Percentiles rank a stretch among this genome's conserved stretches.
Evolutionary conservation across 2,888 invertebrate genomes (phyloP).

Genomic region (Aspidapion aeneum): DNA sequence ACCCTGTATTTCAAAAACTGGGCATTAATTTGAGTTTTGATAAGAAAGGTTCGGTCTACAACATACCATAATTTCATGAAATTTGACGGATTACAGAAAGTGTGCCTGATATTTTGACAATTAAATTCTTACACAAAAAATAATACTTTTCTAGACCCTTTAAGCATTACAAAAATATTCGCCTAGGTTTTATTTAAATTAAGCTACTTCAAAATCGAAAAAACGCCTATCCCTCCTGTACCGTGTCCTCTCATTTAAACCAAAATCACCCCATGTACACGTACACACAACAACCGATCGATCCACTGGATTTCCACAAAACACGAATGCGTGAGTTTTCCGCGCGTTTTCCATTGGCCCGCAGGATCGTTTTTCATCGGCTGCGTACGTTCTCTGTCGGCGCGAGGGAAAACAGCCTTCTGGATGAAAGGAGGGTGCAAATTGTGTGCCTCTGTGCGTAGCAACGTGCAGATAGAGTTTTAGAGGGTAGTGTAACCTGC

Average conservation of each 20-base stretch:
- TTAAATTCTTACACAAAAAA: too few relatives aligned
- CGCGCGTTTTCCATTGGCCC: neutral
- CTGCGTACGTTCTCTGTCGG: neutral
- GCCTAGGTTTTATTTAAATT: too few relatives aligned
- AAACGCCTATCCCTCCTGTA: too few relatives aligned
- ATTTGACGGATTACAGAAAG: too few relatives aligned
- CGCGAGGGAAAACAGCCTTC: neutral
- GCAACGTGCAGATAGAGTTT: neutral
- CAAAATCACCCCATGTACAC: neutral
- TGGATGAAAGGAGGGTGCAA: neutral
- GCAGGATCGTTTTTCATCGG: neutral
- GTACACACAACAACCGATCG: neutral
- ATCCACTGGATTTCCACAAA: neutral
- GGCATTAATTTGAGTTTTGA: too few relatives aligned
- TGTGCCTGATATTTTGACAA: too few relatives aligned
- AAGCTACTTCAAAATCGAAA: too few relatives aligned
- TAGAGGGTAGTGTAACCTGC: neutral
- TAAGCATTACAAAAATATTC: too few relatives aligned
- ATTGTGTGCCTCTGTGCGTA: neutral
- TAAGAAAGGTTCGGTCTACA: too few relatives aligned
- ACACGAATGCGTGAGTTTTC: neutral
- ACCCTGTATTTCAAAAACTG: too few relatives aligned
- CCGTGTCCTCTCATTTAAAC: neutral
- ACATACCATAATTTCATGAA: too few relatives aligned
- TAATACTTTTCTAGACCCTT: too few relatives aligned